Conservation (phyloP, 1,140 invertebrate species). For the Eriosoma lanigerum region DNA sequence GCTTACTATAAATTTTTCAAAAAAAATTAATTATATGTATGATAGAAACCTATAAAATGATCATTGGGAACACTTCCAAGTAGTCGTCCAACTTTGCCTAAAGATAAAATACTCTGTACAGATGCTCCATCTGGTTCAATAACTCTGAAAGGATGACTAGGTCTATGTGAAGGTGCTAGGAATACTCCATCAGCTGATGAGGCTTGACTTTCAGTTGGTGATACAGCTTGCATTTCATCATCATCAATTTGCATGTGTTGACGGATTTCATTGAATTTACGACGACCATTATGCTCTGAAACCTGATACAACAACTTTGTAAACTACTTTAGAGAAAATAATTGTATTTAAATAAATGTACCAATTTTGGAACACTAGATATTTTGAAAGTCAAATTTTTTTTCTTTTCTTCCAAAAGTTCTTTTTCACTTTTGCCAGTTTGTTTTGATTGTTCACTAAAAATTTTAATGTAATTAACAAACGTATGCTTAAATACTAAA, state of each 20-base stretch:
- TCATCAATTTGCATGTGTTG: constrained; percentile 83
- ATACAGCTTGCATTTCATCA: constrained; percentile 64
- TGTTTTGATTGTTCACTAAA: constrained; percentile 26
- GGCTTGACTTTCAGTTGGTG: constrained; percentile 77
- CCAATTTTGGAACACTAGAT: constrained; percentile 21
- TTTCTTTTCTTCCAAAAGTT: constrained; percentile 52
- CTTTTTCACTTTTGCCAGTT: constrained; percentile 38
- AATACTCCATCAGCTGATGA: constrained; percentile 69
- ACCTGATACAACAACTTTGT: constrained; percentile 50
- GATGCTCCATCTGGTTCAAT: constrained; percentile 84
- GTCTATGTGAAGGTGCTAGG: constrained; percentile 62
- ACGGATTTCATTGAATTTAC: constrained; percentile 77
- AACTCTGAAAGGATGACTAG: constrained; percentile 75
- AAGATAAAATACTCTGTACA: constrained; percentile 81
- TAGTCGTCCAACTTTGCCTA: constrained; percentile 76
- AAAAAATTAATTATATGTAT: constrained; percentile 5
- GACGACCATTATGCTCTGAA: constrained; percentile 60
- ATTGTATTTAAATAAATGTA: constrained; percentile 3
- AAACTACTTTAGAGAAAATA: constrained; percentile 14
- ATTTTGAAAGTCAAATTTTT: constrained; percentile 45
- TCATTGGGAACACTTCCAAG: constrained; percentile 63
- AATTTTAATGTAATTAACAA: not conserved
- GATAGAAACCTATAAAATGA: constrained; percentile 36
- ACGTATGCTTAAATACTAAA: not conserved
- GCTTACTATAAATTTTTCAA: not conserved